A percentile compares a stretch with the other conserved stretches of the same genome.
Conservation (phyloP, 2,113 vertebrate genomes). For the Podarcis raffonei region DNA sequence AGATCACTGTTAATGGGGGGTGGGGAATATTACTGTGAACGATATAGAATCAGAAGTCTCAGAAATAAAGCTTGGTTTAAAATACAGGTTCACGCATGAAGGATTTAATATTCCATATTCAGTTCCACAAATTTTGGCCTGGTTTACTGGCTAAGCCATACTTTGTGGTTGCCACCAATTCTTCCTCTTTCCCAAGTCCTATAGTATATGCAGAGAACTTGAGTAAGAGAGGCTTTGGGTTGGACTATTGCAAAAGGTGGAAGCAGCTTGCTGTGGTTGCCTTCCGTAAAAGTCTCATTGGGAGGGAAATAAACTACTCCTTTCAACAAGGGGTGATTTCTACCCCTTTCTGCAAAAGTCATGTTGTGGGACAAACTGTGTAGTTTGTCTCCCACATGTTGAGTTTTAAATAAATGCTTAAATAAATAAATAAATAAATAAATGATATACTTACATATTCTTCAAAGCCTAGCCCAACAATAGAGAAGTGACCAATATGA, state of each 20-base stretch:
- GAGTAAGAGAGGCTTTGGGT: not conserved
- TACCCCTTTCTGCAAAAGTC: not conserved
- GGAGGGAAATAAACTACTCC: no score
- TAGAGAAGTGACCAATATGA: constrained; percentile 96
- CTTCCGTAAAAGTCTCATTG: no score
- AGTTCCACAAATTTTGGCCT: not conserved
- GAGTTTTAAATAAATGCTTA: not conserved
- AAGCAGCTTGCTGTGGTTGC: not conserved
- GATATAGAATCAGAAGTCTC: not conserved
- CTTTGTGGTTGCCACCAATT: no score
- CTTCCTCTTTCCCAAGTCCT: no score
- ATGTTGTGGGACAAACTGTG: not conserved
- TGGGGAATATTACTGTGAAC: not conserved
- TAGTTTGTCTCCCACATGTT: not conserved
- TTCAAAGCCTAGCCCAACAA: constrained; percentile 94
- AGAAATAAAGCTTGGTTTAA: not conserved
- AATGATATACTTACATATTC: constrained; percentile 92
- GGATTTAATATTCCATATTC: not conserved
- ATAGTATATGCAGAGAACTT: not conserved
- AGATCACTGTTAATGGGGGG: not conserved
- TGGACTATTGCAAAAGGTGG: not conserved
- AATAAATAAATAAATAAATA: not conserved
- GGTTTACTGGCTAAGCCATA: not conserved
- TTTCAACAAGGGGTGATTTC: not conserved
- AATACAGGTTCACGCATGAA: not conserved